Percentiles rank a stretch among this genome's conserved stretches.
Evolutionary conservation across 1,140 invertebrate genomes (phyloP).

Genomic region (Bombus pascuorum): DNA sequence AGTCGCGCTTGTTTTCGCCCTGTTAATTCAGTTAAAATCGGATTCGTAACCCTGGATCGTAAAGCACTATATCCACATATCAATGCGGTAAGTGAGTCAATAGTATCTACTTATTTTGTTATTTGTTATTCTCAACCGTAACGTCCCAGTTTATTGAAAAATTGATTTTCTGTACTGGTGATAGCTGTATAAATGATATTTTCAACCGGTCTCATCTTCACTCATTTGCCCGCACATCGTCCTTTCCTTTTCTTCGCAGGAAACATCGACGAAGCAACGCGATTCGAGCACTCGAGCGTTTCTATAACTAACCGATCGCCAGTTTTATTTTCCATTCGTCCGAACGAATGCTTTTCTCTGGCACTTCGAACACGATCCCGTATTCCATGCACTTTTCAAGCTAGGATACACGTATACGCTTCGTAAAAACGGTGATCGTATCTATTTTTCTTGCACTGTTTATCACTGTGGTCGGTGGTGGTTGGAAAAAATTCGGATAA

Average conservation of each 20-base stretch:
- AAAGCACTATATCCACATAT: slow-evolving; percentile 44
- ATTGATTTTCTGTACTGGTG: slow-evolving; percentile 29
- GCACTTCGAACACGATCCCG: background rate
- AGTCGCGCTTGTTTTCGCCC: slow-evolving; percentile 4
- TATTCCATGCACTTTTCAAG: background rate
- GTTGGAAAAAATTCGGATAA: slow-evolving; percentile 29
- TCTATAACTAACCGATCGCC: background rate
- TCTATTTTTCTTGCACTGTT: slow-evolving; percentile 31
- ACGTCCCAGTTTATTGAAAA: slow-evolving; percentile 3
- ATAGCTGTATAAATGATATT: background rate
- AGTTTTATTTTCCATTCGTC: background rate
- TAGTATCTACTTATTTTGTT: slow-evolving; percentile 18
- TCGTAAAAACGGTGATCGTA: slow-evolving; percentile 10
- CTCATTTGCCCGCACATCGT: background rate
- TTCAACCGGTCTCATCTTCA: background rate
- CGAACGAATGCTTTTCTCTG: background rate
- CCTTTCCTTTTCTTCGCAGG: background rate
- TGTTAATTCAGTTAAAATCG: slow-evolving; percentile 56
- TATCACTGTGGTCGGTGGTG: slow-evolving; percentile 24
- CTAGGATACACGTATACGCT: background rate
- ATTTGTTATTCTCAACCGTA: slow-evolving; percentile 23
- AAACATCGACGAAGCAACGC: background rate
- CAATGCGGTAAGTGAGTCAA: slow-evolving; percentile 45
- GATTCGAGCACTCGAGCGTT: background rate
- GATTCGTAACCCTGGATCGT: slow-evolving; percentile 56